phyloP scores from a whole-genome alignment of 2,797 vertebrate species.

The Lepidocolaptes lacrymiger region DNA sequence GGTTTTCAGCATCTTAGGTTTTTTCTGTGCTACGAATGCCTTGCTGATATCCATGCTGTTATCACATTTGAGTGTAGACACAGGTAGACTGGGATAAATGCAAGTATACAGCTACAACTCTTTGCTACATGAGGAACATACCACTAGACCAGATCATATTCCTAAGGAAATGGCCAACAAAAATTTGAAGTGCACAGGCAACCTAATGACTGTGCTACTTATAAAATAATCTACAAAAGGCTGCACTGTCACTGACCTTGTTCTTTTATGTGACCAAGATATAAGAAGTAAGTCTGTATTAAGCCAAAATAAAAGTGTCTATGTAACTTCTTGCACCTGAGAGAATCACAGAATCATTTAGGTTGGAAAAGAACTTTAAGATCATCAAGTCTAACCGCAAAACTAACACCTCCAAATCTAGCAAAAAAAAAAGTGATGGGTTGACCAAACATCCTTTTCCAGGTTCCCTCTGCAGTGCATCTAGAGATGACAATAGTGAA shows the following conservation, averaged over 20 bases:
- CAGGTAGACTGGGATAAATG: background rate
- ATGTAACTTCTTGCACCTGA: background rate
- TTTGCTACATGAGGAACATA: background rate
- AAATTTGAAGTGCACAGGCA: background rate
- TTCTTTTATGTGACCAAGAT: background rate
- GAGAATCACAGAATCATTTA: background rate
- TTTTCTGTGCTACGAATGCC: background rate
- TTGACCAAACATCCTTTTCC: fast-evolving
- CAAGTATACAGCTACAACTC: background rate
- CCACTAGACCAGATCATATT: background rate
- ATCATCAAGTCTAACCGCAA: background rate
- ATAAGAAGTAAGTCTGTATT: background rate
- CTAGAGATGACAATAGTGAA: background rate
- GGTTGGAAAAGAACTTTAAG: background rate
- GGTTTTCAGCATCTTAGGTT: background rate
- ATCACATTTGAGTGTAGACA: background rate
- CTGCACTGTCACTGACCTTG: background rate
- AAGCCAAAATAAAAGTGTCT: background rate
- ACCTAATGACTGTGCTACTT: background rate
- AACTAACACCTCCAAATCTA: background rate
- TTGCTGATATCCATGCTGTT: background rate
- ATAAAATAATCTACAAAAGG: background rate
- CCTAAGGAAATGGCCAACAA: background rate
- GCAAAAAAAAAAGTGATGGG: background rate
- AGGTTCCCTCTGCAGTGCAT: background rate